A percentile compares a stretch with the other conserved stretches of the same genome.
These are phyloP conservation scores for Echinops telfairi DNA, from an alignment of 2,113 vertebrate genomes.

Conservation along the genomic window DNA sequence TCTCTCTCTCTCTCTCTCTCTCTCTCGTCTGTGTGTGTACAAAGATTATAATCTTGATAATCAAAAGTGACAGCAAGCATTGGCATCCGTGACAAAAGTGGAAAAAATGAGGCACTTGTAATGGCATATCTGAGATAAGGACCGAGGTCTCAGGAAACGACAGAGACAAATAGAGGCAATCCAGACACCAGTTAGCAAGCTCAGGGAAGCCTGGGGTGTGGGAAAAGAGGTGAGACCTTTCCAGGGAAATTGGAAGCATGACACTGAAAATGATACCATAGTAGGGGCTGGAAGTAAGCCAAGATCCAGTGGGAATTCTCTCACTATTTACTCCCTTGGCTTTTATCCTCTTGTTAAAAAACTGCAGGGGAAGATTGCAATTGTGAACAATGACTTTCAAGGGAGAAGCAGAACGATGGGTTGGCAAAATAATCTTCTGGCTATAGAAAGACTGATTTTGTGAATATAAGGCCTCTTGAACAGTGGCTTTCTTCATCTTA, in stretches of 20 bases:
- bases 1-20: neutral
- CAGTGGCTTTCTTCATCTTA: neutral
- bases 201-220: neutral
- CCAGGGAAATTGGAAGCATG: conserved; percentile 20
- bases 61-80: conserved; percentile 11
- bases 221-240: conserved; percentile 16
- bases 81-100: conserved; percentile 37
- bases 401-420: neutral
- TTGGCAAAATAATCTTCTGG: conserved; percentile 35
- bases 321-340: neutral
- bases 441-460: conserved; percentile 3
- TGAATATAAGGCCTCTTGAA: neutral
- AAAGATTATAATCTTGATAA: conserved; percentile 45
- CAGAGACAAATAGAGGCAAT: conserved; percentile 46
- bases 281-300: neutral
- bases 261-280: neutral
- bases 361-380: neutral
- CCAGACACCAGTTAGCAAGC: neutral
- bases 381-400: neutral
- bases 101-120: conserved; percentile 24
- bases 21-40: neutral
- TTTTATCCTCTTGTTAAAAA: conserved; percentile 21
- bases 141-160: conserved; percentile 18
- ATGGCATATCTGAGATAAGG: conserved; percentile 39
- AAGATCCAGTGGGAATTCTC: neutral